These are phyloP conservation scores for Cydia strobilella DNA, from an alignment of 1,140 invertebrate genomes.

Conservation along the genomic window DNA sequence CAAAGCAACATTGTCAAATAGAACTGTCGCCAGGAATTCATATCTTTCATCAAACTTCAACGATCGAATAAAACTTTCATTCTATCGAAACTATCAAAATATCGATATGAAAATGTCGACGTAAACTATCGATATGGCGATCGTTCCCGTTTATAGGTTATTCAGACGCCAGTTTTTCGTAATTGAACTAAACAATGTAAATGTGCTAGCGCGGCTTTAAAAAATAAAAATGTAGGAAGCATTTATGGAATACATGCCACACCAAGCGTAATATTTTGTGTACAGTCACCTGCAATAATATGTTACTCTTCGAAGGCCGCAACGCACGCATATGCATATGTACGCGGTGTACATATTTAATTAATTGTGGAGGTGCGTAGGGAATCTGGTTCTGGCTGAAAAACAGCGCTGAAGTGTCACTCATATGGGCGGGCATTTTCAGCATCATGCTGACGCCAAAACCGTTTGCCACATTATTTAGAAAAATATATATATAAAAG, in stretches of 20 bases:
- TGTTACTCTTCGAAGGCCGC: too few relatives aligned
- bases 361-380: too few relatives aligned
- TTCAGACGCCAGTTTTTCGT: constrained; percentile 17
- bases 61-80: constrained; percentile 31
- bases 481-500: too few relatives aligned
- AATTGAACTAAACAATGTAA: constrained; percentile 26
- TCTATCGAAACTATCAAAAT: constrained; percentile 29
- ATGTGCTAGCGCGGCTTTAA: neutral
- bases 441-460: too few relatives aligned
- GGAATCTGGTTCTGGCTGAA: too few relatives aligned
- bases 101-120: constrained; percentile 30
- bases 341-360: too few relatives aligned
- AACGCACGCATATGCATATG: too few relatives aligned
- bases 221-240: neutral
- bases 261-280: too few relatives aligned
- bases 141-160: constrained; percentile 30
- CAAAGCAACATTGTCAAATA: constrained; percentile 22
- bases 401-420: too few relatives aligned
- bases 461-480: too few relatives aligned
- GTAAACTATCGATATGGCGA: constrained; percentile 30
- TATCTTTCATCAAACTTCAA: constrained; percentile 28
- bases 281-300: too few relatives aligned
- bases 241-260: neutral
- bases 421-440: too few relatives aligned
- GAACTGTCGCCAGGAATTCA: constrained; percentile 26